Percentiles rank a stretch among this genome's conserved stretches.
phyloP scores from a whole-genome alignment of 2,888 invertebrate species.

The Mactromeris polynyma region DNA sequence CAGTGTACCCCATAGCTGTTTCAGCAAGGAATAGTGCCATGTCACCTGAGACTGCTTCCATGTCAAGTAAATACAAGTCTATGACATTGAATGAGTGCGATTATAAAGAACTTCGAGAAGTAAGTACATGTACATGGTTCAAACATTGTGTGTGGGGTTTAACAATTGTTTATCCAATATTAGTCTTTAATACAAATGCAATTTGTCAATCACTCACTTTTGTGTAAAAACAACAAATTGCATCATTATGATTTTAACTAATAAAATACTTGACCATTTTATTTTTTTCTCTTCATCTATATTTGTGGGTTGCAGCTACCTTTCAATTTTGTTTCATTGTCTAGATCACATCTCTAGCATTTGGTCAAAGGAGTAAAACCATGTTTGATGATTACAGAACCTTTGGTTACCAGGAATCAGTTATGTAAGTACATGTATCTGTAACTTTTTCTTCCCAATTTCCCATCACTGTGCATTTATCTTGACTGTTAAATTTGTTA shows the following conservation, averaged over 20 bases:
- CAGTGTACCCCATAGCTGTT: not conserved
- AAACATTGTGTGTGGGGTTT: too few relatives aligned
- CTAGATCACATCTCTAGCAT: not conserved
- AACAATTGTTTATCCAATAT: too few relatives aligned
- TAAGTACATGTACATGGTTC: not conserved
- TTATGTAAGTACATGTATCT: not conserved
- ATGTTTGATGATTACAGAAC: not conserved
- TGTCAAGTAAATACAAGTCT: not conserved
- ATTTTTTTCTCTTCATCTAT: not conserved
- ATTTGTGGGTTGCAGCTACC: not conserved
- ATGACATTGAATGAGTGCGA: not conserved
- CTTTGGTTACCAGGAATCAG: not conserved
- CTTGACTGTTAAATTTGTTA: too few relatives aligned
- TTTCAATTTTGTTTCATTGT: not conserved
- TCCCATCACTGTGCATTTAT: too few relatives aligned
- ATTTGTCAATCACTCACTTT: too few relatives aligned
- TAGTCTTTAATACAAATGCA: too few relatives aligned
- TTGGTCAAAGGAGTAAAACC: conserved; percentile 14
- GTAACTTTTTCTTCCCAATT: too few relatives aligned
- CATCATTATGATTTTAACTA: too few relatives aligned
- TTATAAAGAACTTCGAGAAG: not conserved
- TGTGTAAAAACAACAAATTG: too few relatives aligned
- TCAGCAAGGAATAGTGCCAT: not conserved
- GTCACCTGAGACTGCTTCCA: not conserved
- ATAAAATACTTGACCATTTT: too few relatives aligned